Evolutionary conservation across 2,797 vertebrate species (phyloP).

Genomic region (Vipera ursinii): DNA sequence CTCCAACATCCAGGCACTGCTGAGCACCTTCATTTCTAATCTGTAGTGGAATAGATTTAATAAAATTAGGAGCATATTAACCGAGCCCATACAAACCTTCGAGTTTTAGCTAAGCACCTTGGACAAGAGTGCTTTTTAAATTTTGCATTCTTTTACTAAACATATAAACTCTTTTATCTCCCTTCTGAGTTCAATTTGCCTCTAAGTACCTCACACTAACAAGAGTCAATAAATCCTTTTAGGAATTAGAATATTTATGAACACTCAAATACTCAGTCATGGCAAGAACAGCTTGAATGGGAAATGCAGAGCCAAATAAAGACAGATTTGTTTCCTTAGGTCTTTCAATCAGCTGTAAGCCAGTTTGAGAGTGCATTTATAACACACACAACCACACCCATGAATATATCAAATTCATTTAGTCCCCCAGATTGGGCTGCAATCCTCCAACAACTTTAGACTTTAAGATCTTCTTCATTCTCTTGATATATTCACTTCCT

Average conservation of each 20-base stretch:
- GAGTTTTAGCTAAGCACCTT: background rate
- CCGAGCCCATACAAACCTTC: no score
- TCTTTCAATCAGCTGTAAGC: background rate
- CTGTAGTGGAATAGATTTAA: conserved; percentile 64
- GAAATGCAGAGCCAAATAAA: background rate
- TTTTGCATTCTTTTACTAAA: background rate
- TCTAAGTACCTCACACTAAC: background rate
- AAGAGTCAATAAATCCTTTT: background rate
- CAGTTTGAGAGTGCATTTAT: background rate
- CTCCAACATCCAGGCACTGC: conserved; percentile 88
- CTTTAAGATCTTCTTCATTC: background rate
- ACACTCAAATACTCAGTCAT: background rate
- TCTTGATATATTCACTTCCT: background rate
- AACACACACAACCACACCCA: background rate
- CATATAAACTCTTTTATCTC: background rate
- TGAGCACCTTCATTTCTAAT: conserved; percentile 82
- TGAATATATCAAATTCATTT: background rate
- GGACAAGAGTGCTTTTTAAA: background rate
- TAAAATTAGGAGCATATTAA: fast-evolving
- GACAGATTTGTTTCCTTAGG: background rate
- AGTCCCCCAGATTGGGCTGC: background rate
- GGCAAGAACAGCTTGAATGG: background rate
- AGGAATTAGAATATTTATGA: background rate
- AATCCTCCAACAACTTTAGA: background rate
- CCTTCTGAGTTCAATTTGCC: background rate